Conservation (phyloP, 1,140 invertebrate species). For the Drosophila mayri region DNA sequence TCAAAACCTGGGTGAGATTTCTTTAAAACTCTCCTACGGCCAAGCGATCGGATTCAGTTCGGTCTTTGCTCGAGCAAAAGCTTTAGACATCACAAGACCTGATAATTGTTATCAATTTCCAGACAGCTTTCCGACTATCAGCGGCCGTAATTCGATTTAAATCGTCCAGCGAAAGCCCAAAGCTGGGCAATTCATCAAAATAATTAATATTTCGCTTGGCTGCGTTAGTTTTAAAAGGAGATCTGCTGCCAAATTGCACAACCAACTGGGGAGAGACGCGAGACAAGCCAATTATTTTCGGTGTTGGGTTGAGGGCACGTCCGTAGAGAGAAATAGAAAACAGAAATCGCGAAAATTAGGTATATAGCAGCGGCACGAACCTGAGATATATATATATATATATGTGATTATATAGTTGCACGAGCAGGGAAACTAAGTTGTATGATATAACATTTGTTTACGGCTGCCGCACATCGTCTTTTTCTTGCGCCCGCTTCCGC, state of each 20-base stretch:
- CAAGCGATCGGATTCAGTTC: slow-evolving; percentile 14
- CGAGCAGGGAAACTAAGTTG: slow-evolving; percentile 19
- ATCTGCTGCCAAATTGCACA: slow-evolving; percentile 59
- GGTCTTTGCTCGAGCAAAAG: slow-evolving; percentile 28
- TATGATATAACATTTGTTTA: slow-evolving; percentile 54
- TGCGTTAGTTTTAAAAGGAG: slow-evolving; percentile 16
- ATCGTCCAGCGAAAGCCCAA: slow-evolving; percentile 37
- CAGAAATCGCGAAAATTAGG: slow-evolving; percentile 56
- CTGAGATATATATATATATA: slow-evolving; percentile 14
- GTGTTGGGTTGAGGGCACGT: slow-evolving; percentile 40
- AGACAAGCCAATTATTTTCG: slow-evolving; percentile 22
- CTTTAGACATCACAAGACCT: slow-evolving; percentile 63
- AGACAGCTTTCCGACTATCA: slow-evolving; percentile 70
- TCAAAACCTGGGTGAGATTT: not conserved
- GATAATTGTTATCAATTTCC: slow-evolving; percentile 67
- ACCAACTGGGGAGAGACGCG: slow-evolving; percentile 16
- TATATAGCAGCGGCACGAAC: slow-evolving; percentile 48
- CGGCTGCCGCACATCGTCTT: slow-evolving; percentile 23
- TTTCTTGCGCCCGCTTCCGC: slow-evolving; percentile 28
- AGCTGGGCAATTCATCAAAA: slow-evolving; percentile 35
- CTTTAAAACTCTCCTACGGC: slow-evolving; percentile 1
- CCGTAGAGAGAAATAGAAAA: slow-evolving; percentile 25
- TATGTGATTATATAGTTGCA: slow-evolving; percentile 9
- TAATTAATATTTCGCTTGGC: slow-evolving; percentile 20
- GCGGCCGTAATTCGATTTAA: slow-evolving; percentile 40